Percentiles rank a stretch among this genome's conserved stretches.
These are phyloP conservation scores for Chaenogobius annularis DNA, from an alignment of 2,113 vertebrate genomes.

Conservation along the genomic window DNA sequence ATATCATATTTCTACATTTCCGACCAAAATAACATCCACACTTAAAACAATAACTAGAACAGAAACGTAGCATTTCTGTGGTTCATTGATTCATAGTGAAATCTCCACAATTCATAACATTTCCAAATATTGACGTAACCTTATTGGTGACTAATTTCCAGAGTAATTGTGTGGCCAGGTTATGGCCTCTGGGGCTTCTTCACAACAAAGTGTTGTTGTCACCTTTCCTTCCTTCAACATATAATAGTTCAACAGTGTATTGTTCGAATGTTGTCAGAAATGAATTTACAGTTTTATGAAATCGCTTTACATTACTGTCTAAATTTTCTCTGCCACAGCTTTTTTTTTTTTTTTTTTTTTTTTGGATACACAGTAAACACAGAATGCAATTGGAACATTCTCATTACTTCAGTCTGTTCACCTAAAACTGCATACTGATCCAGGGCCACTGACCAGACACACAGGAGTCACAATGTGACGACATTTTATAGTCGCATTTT, in stretches of 20 bases:
- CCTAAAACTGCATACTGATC: no score
- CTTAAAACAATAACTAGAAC: not conserved
- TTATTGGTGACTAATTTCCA: not conserved
- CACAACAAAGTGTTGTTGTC: not conserved
- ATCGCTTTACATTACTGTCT: no score
- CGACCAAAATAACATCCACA: not conserved
- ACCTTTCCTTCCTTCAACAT: not conserved
- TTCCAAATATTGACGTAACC: not conserved
- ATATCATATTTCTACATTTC: not conserved
- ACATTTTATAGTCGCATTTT: no score
- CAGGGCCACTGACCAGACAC: no score
- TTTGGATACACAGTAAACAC: no score
- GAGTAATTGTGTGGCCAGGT: not conserved
- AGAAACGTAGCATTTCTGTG: conserved; percentile 9
- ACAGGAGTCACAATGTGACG: no score
- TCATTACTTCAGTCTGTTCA: no score
- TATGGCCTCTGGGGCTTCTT: not conserved
- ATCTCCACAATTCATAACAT: not conserved
- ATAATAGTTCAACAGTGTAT: not conserved
- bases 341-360: no score
- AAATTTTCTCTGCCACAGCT: no score
- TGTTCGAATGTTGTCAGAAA: no score
- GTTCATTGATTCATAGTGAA: not conserved
- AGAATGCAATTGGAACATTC: no score
- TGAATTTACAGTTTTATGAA: no score